Evolutionary conservation across 2,888 invertebrate genomes (phyloP), one percentile per base, ranked within the genome.

Genomic region (Orchesella flavescens): DNA sequence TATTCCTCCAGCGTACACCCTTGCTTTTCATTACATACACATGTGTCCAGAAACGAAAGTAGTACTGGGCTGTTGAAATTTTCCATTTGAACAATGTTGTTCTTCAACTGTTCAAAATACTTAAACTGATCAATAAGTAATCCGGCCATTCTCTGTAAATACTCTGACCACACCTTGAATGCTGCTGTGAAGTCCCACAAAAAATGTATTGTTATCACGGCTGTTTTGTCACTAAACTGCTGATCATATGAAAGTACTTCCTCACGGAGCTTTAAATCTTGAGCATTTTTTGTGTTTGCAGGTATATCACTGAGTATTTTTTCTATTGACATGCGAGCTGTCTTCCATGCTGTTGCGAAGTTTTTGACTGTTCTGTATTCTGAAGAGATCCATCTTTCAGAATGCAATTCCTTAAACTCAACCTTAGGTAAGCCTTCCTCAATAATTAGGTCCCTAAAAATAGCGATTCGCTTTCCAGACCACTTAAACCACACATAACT

Each of bases 1-100:
- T 55, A 71, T n/a, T 71, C 71, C 1, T 71, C 34, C 12, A 71
- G 1, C 1, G 55, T 24, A 24, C 71, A 71, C 10, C 71, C 71
- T 23, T 10, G 15, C 3, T 12, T 15, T 3, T 2, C 12, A 3
- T 12, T 15, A 49, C 49, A 49, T 2, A 7, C 10, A 12, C 49
- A 49, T 12, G 5, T 3, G 15, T 49, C n/a, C 1, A 49, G n/a
- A 49, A 49, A 49, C 2, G 49, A 49, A 49, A n/a, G 12, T 2
- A 49, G 49, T 2, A 12, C 12, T 12, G 49, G 49, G n/a, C 49
- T 49, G 49, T 15, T 12, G 2, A 49, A 49, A 7, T 3, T 2
- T 3, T 7, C 2, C 49, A 49, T 49, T 5, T 10, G 10, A 3
- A 1, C 53, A 10, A 71, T 1, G 7, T 71, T 15, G 10, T 55